phyloP scores from a whole-genome alignment of 2,888 invertebrate genomes.

The Rhorus exstirpatorius region DNA sequence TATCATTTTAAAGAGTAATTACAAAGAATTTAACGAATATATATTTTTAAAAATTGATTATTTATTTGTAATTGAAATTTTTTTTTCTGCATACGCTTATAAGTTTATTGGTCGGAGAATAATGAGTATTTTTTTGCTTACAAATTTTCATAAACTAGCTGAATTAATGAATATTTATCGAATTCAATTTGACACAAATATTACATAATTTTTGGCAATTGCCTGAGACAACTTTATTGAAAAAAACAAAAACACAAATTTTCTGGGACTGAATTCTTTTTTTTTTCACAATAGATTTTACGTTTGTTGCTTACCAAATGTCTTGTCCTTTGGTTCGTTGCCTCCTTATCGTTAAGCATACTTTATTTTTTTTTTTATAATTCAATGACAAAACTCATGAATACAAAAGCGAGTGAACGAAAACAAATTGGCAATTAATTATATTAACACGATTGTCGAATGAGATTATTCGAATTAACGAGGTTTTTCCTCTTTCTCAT shows the following conservation, averaged over 20 bases:
- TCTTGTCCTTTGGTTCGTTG: neutral
- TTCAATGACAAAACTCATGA: neutral
- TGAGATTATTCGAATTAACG: constrained; percentile 57
- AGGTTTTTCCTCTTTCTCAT: constrained; percentile 83
- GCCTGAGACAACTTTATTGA: too few species aligned
- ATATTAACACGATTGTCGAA: constrained; percentile 6
- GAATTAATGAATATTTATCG: too few species aligned
- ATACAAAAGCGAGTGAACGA: constrained; percentile 3
- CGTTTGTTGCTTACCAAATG: constrained; percentile 43
- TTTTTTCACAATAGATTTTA: constrained; percentile 33
- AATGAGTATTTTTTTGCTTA: too few species aligned
- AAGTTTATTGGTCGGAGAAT: too few species aligned
- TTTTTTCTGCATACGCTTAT: neutral
- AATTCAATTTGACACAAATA: too few species aligned
- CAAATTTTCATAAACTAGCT: too few species aligned
- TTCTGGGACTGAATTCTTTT: too few species aligned
- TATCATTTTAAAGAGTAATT: neutral
- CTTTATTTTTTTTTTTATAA: neutral
- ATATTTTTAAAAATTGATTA: too few species aligned
- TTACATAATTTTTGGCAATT: too few species aligned
- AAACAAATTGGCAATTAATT: constrained; percentile 33
- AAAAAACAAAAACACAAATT: too few species aligned
- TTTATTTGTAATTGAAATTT: neutral
- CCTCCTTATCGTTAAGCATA: too few species aligned
- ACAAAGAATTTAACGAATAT: too few species aligned